Percentiles rank a stretch among this genome's conserved stretches.
Conservation (phyloP, 2,888 invertebrate genomes). For the Diogma glabrata region DNA sequence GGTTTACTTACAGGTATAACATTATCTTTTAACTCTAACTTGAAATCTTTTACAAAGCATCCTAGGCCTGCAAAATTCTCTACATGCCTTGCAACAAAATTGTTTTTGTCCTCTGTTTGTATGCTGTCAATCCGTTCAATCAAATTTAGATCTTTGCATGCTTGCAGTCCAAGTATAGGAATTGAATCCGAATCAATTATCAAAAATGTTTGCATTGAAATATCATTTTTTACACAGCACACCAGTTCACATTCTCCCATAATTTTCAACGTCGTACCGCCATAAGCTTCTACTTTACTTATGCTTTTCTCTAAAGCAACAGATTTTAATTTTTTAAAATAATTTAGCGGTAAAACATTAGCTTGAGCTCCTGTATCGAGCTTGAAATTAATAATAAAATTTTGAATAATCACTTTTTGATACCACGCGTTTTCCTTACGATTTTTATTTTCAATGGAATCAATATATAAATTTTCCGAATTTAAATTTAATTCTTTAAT, state of each 20-base stretch:
- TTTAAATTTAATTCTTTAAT: neutral
- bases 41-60: constrained; percentile 1
- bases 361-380: constrained; percentile 6
- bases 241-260: too few relatives aligned
- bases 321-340: constrained; percentile 1
- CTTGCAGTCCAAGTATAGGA: too few relatives aligned
- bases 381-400: neutral
- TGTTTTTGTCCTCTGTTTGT: neutral
- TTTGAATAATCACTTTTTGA: neutral
- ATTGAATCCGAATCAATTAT: neutral
- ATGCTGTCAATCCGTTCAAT: neutral
- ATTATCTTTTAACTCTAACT: constrained; percentile 9
- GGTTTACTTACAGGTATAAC: neutral
- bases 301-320: neutral
- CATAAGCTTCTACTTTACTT: neutral
- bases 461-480: neutral
- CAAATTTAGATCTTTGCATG: constrained; percentile 5
- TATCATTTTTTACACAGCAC: constrained; percentile 6
- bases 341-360: constrained; percentile 3
- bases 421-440: neutral
- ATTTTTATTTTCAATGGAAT: too few relatives aligned
- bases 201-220: neutral
- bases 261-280: too few relatives aligned
- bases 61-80: constrained; percentile 10
- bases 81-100: constrained; percentile 4